These are phyloP conservation scores for Damaliscus lunatus DNA, from an alignment of 2,113 vertebrate species.

Conservation along the genomic window DNA sequence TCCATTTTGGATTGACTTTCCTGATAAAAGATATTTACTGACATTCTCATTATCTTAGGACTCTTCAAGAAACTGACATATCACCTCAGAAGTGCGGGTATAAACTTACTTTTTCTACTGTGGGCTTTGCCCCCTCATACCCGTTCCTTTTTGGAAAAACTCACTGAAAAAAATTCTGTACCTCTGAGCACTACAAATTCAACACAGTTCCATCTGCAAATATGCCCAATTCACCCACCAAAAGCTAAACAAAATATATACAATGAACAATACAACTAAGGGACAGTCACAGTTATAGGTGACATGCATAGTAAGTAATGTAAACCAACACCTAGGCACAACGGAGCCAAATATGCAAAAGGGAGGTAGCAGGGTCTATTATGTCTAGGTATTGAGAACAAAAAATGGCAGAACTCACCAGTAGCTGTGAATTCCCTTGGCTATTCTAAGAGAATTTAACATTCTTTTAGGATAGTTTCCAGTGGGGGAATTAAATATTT, in stretches of 20 bases:
- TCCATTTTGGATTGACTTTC: constrained; percentile 87
- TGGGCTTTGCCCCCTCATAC: constrained; percentile 80
- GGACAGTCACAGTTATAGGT: constrained; percentile 78
- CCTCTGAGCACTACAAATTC: constrained; percentile 76
- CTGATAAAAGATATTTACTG: constrained; percentile 82
- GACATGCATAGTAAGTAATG: constrained; percentile 66
- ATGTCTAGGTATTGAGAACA: constrained; percentile 72
- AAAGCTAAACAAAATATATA: constrained; percentile 81
- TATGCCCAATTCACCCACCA: constrained; percentile 83
- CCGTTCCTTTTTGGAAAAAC: constrained; percentile 73
- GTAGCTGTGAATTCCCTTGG: constrained; percentile 73
- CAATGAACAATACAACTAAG: constrained; percentile 74
- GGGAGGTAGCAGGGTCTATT: constrained; percentile 62
- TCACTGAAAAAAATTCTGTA: constrained; percentile 65
- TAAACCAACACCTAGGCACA: constrained; percentile 77
- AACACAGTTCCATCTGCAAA: constrained; percentile 76
- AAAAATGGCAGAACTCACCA: constrained; percentile 48
- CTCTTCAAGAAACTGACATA: constrained; percentile 82
- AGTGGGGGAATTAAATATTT: constrained; percentile 83
- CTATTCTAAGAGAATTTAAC: constrained; percentile 46
- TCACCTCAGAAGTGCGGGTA: constrained; percentile 83
- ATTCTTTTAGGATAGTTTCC: constrained; percentile 82
- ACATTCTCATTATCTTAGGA: constrained; percentile 80
- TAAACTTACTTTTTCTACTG: constrained; percentile 77
- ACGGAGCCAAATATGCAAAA: constrained; percentile 61